These are phyloP conservation scores for Spilogale gracilis DNA, from an alignment of 2,113 vertebrate genomes.

Conservation along the genomic window DNA sequence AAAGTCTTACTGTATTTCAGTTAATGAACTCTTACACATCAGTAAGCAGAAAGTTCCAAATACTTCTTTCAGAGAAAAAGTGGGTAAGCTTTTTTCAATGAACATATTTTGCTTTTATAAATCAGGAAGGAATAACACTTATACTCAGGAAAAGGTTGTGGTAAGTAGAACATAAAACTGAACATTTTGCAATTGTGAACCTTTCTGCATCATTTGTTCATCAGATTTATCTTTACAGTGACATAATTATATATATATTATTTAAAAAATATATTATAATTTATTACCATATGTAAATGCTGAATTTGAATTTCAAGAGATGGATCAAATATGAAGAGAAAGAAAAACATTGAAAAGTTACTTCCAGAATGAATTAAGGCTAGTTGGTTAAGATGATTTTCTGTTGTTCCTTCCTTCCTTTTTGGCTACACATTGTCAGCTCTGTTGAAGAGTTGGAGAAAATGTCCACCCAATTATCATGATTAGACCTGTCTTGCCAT, in stretches of 20 bases:
- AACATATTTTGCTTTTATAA: constrained; percentile 42
- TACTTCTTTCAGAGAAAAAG: not conserved
- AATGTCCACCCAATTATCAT: not conserved
- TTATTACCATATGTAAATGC: not conserved
- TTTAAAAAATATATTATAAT: not conserved
- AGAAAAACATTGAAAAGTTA: not conserved
- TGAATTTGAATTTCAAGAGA: not conserved
- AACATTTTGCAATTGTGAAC: not conserved
- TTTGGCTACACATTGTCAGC: not conserved
- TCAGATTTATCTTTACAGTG: not conserved
- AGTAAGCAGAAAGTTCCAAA: not conserved
- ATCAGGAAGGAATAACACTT: not conserved
- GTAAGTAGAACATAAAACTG: not conserved
- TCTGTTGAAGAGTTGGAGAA: constrained; percentile 31
- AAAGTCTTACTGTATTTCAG: constrained; percentile 19
- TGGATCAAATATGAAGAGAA: not conserved
- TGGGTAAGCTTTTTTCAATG: not conserved
- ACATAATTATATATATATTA: not conserved
- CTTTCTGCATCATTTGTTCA: not conserved
- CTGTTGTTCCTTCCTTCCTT: not conserved
- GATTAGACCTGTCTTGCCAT: not conserved
- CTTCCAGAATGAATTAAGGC: not conserved
- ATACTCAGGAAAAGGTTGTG: not conserved
- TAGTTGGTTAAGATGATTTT: not conserved
- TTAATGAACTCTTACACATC: not conserved